Evolutionary conservation across 2,113 vertebrate species (phyloP).

Genomic region (Rhea pennata): DNA sequence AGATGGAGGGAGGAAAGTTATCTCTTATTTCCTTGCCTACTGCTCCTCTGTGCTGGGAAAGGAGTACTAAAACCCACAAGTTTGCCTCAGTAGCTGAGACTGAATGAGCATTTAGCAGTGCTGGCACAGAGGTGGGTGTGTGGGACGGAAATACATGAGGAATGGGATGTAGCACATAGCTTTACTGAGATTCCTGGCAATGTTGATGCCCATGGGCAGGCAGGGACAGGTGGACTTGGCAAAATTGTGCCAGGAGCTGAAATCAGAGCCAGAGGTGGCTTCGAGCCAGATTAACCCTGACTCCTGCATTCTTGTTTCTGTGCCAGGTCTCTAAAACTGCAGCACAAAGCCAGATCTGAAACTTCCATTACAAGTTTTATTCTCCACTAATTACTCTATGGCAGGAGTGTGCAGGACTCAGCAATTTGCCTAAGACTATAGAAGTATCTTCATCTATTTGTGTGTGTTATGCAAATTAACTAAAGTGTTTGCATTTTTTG

Average conservation of each 20-base stretch:
- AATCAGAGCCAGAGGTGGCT: neutral
- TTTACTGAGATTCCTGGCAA: neutral
- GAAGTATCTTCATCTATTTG: neutral
- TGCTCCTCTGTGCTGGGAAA: neutral
- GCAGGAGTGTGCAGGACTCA: neutral
- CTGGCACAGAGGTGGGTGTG: neutral
- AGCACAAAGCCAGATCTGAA: neutral
- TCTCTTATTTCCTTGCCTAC: neutral
- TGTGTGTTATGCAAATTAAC: neutral
- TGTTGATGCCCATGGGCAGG: neutral
- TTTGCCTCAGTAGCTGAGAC: neutral
- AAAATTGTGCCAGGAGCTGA: neutral
- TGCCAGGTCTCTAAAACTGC: neutral
- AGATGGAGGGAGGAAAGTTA: neutral
- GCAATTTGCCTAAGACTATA: neutral
- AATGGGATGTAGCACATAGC: neutral
- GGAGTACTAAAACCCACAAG: neutral
- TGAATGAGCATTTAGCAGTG: neutral
- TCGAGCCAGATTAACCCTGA: neutral
- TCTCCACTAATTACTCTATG: neutral
- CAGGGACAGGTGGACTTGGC: slow-evolving; percentile 30
- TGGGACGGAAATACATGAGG: neutral
- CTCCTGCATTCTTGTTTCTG: neutral
- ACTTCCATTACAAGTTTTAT: neutral
- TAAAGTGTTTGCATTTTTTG: neutral